These are phyloP conservation scores for Ianthella basta DNA, from an alignment of 37 sponge, comb jelly and placozoan species.

Conservation along the genomic window DNA sequence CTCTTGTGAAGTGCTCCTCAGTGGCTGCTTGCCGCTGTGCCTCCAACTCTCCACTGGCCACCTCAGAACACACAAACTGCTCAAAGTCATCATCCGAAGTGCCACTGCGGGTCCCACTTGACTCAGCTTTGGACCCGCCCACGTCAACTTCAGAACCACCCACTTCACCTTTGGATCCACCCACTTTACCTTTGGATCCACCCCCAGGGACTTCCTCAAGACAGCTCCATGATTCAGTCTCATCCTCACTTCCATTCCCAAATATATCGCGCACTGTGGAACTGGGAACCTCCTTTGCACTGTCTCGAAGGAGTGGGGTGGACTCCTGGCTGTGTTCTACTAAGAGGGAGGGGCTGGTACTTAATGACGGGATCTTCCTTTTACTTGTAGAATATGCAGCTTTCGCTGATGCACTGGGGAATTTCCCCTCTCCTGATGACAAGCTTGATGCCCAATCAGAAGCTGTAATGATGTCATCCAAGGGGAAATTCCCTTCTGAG, in stretches of 20 bases:
- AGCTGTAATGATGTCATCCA: constrained; percentile 21
- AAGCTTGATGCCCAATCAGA: constrained; percentile 15
- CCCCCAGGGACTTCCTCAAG: background rate
- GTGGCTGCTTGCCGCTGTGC: background rate
- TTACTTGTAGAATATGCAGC: background rate
- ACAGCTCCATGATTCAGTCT: background rate
- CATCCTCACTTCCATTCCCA: constrained; percentile 31
- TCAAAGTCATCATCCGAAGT: constrained; percentile 25
- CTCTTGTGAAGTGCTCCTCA: background rate
- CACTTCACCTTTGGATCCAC: background rate
- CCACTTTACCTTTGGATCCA: background rate
- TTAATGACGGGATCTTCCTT: background rate
- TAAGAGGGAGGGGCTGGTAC: background rate
- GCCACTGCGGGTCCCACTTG: background rate
- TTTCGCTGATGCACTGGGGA: background rate
- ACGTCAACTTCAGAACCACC: background rate
- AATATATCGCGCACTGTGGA: background rate
- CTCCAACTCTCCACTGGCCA: constrained; percentile 1
- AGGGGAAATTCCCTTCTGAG: background rate
- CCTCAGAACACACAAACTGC: constrained; percentile 9
- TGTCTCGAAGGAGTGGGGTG: background rate
- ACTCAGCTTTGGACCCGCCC: background rate
- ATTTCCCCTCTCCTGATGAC: background rate
- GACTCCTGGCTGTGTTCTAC: background rate
- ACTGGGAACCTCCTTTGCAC: background rate